Conservation (phyloP, 2,113 vertebrate genomes). For the Odocoileus virginianus region DNA sequence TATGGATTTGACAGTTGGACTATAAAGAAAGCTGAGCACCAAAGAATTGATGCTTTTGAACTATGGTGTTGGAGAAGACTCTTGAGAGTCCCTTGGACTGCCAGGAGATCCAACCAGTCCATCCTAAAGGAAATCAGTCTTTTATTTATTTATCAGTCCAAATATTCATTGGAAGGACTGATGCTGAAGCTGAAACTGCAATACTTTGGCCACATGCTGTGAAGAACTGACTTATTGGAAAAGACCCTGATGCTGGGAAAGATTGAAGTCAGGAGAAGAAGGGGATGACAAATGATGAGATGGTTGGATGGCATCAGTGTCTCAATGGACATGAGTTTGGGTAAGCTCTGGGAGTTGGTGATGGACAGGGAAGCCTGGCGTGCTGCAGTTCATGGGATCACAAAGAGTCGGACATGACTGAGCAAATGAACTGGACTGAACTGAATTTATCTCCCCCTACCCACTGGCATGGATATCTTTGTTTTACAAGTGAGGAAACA, state of each 20-base stretch:
- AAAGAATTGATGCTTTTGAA: neutral
- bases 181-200: neutral
- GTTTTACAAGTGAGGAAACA: neutral
- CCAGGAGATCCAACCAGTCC: neutral
- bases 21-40: neutral
- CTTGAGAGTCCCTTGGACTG: neutral
- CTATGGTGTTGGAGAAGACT: neutral
- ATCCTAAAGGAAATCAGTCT: neutral
- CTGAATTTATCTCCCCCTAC: neutral
- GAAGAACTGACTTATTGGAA: neutral
- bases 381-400: neutral
- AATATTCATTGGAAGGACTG: neutral
- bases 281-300: neutral
- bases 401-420: neutral
- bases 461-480: neutral
- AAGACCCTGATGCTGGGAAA: neutral
- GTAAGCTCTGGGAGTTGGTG: accelerated
- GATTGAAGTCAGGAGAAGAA: neutral
- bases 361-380: neutral
- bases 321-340: neutral
- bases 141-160: neutral
- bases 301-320: neutral
- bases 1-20: neutral
- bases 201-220: neutral
- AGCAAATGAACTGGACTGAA: neutral